phyloP scores from a whole-genome alignment of 2,797 vertebrate genomes.

The Argyrosomus regius region DNA sequence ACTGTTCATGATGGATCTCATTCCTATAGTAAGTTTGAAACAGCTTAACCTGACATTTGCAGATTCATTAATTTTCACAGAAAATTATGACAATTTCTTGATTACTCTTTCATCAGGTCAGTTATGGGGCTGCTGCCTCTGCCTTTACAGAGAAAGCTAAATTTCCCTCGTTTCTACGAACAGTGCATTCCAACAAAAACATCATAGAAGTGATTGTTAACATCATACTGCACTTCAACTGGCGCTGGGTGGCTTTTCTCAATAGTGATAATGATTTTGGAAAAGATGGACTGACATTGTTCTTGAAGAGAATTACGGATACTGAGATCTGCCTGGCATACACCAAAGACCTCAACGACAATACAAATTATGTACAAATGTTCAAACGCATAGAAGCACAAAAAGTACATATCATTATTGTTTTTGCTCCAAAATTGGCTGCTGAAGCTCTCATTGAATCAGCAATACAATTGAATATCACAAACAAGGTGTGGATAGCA shows the following conservation, averaged over 20 bases:
- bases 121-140: conserved; percentile 76
- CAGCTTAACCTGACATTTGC: neutral
- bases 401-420: conserved; percentile 73
- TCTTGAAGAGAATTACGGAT: conserved; percentile 62
- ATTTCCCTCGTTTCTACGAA: conserved; percentile 88
- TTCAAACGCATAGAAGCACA: conserved; percentile 70
- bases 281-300: conserved; percentile 59
- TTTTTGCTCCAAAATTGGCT: conserved; percentile 69
- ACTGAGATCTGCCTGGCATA: conserved; percentile 84
- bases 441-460: conserved; percentile 77
- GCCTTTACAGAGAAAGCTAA: conserved; percentile 64
- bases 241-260: conserved; percentile 90
- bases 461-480: conserved; percentile 82
- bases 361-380: conserved; percentile 46
- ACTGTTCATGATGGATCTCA: conserved; percentile 72
- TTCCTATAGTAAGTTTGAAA: conserved; percentile 76
- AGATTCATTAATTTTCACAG: neutral
- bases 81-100: neutral
- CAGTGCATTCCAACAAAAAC: conserved; percentile 82
- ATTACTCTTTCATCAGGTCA: conserved; percentile 72
- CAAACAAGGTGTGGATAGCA: conserved; percentile 88
- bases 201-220: conserved; percentile 82
- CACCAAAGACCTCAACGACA: conserved; percentile 58
- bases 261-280: conserved; percentile 80
- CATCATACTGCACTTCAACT: conserved; percentile 84